A percentile compares a stretch with the other conserved stretches of the same genome.
Evolutionary conservation across 2,888 invertebrate genomes (phyloP).

Genomic region (Mesorhabditis belari): DNA sequence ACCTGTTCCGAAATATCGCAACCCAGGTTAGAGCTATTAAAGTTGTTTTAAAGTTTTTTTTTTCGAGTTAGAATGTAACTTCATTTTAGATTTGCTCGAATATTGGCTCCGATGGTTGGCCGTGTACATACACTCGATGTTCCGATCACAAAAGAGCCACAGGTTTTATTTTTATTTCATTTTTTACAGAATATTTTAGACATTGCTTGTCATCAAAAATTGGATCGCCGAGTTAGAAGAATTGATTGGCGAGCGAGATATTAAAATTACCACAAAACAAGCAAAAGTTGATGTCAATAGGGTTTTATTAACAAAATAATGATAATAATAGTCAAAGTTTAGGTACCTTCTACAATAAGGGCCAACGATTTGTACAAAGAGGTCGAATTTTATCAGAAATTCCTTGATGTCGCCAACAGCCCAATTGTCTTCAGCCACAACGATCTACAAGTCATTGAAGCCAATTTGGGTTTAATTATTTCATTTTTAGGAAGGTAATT

Average conservation of each 20-base stretch:
- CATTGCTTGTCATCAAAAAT: not conserved
- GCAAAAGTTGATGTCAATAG: constrained; percentile 21
- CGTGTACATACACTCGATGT: constrained; percentile 79
- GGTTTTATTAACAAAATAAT: constrained; percentile 7
- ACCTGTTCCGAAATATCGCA: constrained; percentile 72
- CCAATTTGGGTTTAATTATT: not conserved
- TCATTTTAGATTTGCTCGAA: constrained; percentile 60
- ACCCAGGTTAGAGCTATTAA: constrained; percentile 56
- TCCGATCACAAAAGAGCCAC: constrained; percentile 86
- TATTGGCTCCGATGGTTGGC: constrained; percentile 84
- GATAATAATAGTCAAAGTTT: constrained; percentile 7
- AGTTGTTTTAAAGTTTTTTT: not conserved
- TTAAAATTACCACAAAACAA: not conserved
- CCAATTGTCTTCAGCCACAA: constrained; percentile 64
- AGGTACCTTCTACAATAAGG: constrained; percentile 27
- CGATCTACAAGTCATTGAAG: constrained; percentile 49
- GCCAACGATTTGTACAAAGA: constrained; percentile 28
- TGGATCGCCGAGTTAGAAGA: not conserved
- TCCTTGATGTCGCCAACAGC: constrained; percentile 21
- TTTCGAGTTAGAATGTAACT: not conserved
- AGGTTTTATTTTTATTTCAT: constrained; percentile 75
- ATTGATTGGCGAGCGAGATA: not conserved
- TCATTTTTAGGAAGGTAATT: constrained; percentile 27
- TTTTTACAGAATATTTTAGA: not conserved
- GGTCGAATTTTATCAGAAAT: constrained; percentile 31